Conservation (phyloP, 2,113 vertebrate species). For the Microcebus lehilahytsara region DNA sequence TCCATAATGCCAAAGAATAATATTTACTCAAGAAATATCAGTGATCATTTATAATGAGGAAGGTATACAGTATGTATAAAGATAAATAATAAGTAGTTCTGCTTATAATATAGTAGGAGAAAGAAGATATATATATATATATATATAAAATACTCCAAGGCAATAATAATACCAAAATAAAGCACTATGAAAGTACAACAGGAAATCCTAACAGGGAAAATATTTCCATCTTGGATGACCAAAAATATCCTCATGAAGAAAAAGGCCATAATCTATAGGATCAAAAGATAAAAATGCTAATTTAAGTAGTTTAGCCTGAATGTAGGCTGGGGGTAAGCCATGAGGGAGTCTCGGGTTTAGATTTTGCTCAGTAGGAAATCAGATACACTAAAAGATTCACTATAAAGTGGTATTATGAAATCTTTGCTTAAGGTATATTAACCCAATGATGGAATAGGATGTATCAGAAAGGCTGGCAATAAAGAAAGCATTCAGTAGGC, state of each 20-base stretch:
- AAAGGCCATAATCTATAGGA: neutral
- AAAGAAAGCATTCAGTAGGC: constrained; percentile 9
- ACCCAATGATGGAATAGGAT: neutral
- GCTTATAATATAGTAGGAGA: neutral
- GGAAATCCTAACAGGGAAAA: constrained; percentile 23
- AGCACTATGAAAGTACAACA: neutral
- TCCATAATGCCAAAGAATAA: neutral
- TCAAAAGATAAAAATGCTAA: neutral
- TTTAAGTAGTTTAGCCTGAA: constrained; percentile 10
- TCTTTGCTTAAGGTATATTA: neutral
- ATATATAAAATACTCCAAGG: neutral
- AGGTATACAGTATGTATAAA: neutral
- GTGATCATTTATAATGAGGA: constrained; percentile 30
- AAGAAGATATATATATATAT: neutral
- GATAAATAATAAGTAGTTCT: neutral
- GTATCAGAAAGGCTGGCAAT: neutral
- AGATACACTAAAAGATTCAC: neutral
- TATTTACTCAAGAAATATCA: neutral
- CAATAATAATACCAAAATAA: neutral
- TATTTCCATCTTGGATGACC: neutral
- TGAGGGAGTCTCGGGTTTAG: neutral
- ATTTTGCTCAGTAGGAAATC: constrained; percentile 19
- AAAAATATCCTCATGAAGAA: constrained; percentile 15
- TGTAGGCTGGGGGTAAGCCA: neutral
- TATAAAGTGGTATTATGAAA: constrained; percentile 9